These are phyloP conservation scores for Sycophila sp. DNA, from an alignment of 1,140 invertebrate genomes.

Conservation along the genomic window DNA sequence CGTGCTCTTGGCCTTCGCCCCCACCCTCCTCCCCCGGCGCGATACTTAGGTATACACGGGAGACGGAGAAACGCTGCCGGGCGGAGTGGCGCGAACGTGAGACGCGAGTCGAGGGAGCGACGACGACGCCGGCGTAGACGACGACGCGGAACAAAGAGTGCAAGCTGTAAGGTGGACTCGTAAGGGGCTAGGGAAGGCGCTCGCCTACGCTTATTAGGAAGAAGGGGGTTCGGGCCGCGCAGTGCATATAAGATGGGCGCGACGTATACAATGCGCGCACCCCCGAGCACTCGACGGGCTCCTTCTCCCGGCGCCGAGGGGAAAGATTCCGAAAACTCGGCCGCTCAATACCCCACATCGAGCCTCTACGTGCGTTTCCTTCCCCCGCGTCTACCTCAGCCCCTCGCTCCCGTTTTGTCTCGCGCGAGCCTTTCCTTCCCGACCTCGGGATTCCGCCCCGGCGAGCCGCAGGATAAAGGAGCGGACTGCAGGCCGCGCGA, in stretches of 20 bases:
- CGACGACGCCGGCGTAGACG: slow-evolving; percentile 43
- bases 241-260: slow-evolving; percentile 56
- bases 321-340: slow-evolving; percentile 52
- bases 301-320: slow-evolving; percentile 38
- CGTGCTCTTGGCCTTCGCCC: neutral
- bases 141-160: slow-evolving; percentile 52
- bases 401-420: slow-evolving; percentile 11
- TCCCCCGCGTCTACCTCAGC: slow-evolving; percentile 22
- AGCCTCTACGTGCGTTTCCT: slow-evolving; percentile 35
- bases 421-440: neutral
- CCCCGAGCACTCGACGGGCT: slow-evolving; percentile 26
- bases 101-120: slow-evolving; percentile 42
- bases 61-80: neutral
- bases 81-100: neutral
- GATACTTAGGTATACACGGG: slow-evolving; percentile 20
- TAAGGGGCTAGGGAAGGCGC: slow-evolving; percentile 34
- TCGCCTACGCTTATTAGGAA: neutral
- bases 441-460: neutral
- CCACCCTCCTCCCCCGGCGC: neutral
- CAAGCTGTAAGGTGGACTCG: slow-evolving; percentile 52
- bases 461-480: too few relatives aligned
- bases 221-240: slow-evolving; percentile 42
- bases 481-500: neutral
- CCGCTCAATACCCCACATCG: slow-evolving; percentile 52
- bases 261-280: slow-evolving; percentile 49